Evolutionary conservation across 2,888 invertebrate species (phyloP).

Genomic region (Tricholauxania praeusta): DNA sequence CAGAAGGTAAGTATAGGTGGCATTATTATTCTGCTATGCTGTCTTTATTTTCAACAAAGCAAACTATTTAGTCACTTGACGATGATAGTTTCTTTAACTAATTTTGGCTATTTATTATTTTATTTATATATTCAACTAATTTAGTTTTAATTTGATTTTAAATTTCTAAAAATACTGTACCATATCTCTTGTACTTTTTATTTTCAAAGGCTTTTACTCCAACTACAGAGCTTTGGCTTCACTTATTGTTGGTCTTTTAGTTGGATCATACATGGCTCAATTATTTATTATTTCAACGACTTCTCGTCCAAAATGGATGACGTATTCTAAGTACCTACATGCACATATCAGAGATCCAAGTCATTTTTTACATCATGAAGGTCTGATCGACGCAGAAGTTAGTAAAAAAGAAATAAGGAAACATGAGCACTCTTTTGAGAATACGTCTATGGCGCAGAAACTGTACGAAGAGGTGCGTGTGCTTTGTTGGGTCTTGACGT

Average conservation of each 20-base stretch:
- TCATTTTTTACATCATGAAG: constrained; percentile 62
- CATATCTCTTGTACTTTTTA: no score
- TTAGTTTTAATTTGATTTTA: no score
- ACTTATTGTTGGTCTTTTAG: constrained; percentile 64
- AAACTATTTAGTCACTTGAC: no score
- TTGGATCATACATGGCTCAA: constrained; percentile 67
- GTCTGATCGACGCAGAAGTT: constrained; percentile 66
- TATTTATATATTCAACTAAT: no score
- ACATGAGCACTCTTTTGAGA: constrained; percentile 73
- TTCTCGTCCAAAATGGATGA: constrained; percentile 54
- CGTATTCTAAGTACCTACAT: constrained; percentile 59
- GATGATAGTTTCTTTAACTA: no score
- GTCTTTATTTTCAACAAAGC: no score
- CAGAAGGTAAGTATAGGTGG: no score
- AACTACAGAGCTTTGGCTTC: constrained; percentile 64
- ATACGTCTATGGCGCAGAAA: constrained; percentile 76
- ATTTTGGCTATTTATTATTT: no score
- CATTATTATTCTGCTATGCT: no score
- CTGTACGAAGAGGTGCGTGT: constrained; percentile 84
- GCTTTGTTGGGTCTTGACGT: constrained; percentile 98
- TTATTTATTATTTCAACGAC: constrained; percentile 62
- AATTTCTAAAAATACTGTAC: no score
- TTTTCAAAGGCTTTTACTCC: constrained; percentile 66
- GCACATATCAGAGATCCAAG: constrained; percentile 65
- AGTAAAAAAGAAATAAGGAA: constrained; percentile 67